A percentile compares a stretch with the other conserved stretches of the same genome.
Conservation (phyloP, 2,797 vertebrate genomes). For the Otolemur crassicaudatus region DNA sequence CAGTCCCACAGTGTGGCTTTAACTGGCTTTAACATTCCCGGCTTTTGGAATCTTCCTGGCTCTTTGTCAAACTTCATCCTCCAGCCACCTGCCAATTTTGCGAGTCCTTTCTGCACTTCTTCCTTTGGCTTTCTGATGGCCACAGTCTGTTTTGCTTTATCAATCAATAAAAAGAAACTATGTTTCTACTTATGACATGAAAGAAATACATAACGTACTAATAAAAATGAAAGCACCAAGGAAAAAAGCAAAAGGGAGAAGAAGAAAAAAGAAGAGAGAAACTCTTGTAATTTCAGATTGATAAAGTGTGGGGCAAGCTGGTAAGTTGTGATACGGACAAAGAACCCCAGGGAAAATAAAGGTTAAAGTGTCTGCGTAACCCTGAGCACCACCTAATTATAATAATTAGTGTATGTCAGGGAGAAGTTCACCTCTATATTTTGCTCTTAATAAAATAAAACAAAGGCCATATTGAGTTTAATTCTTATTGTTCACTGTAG, state of each 20-base stretch:
- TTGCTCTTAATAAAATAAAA: conserved; percentile 79
- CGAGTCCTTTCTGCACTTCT: not conserved
- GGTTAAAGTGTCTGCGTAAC: not conserved
- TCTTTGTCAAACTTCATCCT: not conserved
- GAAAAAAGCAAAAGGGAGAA: not conserved
- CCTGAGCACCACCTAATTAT: not conserved
- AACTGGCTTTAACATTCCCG: not conserved
- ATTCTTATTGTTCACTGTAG: conserved; percentile 54
- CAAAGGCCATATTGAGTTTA: conserved; percentile 60
- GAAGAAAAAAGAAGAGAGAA: not conserved
- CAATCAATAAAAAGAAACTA: not conserved
- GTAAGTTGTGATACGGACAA: conserved; percentile 15
- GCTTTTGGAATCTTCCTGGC: not conserved
- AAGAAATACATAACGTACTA: not conserved
- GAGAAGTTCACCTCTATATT: conserved; percentile 63
- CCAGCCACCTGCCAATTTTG: no score
- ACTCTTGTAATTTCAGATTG: conserved; percentile 55
- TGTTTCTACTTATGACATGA: not conserved
- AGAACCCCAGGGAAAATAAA: not conserved
- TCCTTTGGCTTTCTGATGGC: not conserved
- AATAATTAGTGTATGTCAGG: conserved; percentile 53
- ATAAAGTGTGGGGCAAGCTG: not conserved
- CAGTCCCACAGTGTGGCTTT: no score
- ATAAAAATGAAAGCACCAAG: not conserved
- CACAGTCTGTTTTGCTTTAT: not conserved